Conservation (phyloP, 2,888 invertebrate species). For the Heteromurus nitidus region DNA sequence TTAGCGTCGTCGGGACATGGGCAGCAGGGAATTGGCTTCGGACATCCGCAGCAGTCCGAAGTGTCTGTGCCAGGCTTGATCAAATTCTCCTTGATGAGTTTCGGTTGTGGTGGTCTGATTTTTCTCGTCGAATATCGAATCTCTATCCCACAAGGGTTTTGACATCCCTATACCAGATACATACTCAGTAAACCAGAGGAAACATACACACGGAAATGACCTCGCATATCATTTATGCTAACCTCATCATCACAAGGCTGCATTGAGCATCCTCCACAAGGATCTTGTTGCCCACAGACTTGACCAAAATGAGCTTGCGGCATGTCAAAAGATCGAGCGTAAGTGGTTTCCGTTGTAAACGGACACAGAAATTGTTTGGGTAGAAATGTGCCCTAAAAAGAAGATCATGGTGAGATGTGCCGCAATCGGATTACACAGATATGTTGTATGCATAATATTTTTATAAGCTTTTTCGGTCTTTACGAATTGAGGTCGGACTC, state of each 20-base stretch:
- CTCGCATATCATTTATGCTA: not conserved
- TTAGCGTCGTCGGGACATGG: conserved; percentile 69
- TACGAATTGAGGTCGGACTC: conserved; percentile 68
- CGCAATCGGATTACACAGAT: not conserved
- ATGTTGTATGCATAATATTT: too few species aligned
- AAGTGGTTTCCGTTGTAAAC: conserved; percentile 72
- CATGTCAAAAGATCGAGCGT: conserved; percentile 71
- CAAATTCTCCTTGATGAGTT: conserved; percentile 67
- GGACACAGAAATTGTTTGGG: conserved; percentile 71
- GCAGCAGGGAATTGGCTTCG: conserved; percentile 69
- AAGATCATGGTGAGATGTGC: not conserved
- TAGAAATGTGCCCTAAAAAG: conserved; percentile 59
- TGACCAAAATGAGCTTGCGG: conserved; percentile 66
- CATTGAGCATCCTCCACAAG: conserved; percentile 65
- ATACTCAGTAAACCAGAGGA: too few species aligned
- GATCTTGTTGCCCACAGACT: conserved; percentile 67
- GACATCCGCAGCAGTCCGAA: conserved; percentile 69
- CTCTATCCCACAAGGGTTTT: conserved; percentile 68
- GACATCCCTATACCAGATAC: conserved; percentile 60
- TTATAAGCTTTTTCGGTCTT: too few species aligned
- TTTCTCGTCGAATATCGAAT: conserved; percentile 55
- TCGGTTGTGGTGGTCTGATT: conserved; percentile 51
- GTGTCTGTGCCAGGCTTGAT: conserved; percentile 72
- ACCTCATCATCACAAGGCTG: conserved; percentile 65
- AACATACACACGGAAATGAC: not conserved